These are phyloP conservation scores for Meandrina meandrites DNA, from an alignment of 92 coral and sea anemone species.

Conservation along the genomic window DNA sequence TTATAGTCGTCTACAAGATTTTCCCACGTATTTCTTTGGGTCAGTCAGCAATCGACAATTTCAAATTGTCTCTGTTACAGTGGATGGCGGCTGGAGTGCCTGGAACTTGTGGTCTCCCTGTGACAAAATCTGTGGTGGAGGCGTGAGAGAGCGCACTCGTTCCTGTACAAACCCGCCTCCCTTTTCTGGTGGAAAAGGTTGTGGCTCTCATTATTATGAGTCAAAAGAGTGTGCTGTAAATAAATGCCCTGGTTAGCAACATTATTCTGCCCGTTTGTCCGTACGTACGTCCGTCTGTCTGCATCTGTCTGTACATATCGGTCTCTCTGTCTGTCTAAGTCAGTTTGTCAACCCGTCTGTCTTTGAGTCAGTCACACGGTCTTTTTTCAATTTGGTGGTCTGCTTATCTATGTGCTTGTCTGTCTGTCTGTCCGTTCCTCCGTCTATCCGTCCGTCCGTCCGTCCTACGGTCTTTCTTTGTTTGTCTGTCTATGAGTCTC, in stretches of 20 bases:
- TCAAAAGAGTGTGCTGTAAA: conserved; percentile 10
- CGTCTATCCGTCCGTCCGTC: not conserved
- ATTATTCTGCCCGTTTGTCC: not conserved
- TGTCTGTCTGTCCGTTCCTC: not conserved
- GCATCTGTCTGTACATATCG: not conserved
- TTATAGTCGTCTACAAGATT: not conserved
- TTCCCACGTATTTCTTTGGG: not conserved
- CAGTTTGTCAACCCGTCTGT: not conserved
- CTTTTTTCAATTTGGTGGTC: not conserved
- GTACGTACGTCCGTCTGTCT: not conserved
- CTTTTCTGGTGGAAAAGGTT: conserved; percentile 22
- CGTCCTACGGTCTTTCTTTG: not conserved
- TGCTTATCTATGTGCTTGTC: not conserved
- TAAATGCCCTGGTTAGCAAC: not conserved
- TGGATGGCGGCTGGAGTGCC: conserved; percentile 29
- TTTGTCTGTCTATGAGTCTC: not conserved
- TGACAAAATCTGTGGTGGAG: conserved; percentile 25
- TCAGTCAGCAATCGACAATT: not conserved
- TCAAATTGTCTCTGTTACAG: not conserved
- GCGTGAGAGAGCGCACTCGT: conserved; percentile 13
- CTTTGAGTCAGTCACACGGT: not conserved
- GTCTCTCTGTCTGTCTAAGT: not conserved
- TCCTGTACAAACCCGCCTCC: conserved; percentile 33
- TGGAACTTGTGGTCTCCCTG: conserved; percentile 25
- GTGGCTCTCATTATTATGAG: conserved; percentile 26